phyloP scores from a whole-genome alignment of 2,113 vertebrate genomes.

The Peromyscus leucopus region DNA sequence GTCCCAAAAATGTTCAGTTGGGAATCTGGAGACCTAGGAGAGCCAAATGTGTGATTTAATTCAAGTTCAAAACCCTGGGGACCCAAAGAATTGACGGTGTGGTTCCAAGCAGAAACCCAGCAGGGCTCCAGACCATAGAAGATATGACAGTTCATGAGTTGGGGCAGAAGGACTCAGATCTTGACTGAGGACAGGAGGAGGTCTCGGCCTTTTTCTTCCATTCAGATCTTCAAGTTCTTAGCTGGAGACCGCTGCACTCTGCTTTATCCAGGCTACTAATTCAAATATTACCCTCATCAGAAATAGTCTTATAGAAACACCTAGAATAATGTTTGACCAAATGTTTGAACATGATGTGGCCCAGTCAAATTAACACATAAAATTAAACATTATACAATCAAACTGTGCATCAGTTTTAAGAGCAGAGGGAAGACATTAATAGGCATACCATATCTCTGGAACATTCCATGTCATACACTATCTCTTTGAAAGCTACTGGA shows the following conservation, averaged over 20 bases:
- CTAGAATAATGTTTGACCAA: background rate
- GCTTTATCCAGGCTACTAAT: background rate
- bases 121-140: background rate
- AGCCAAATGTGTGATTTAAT: background rate
- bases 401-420: background rate
- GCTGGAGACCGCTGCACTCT: background rate
- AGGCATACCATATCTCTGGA: background rate
- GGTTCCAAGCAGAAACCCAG: background rate
- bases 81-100: background rate
- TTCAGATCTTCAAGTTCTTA: background rate
- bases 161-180: background rate
- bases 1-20: background rate
- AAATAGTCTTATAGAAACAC: background rate
- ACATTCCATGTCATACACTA: background rate
- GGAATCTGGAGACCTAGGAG: background rate
- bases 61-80: background rate
- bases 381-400: background rate
- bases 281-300: background rate
- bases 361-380: background rate
- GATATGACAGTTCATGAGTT: background rate
- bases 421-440: background rate
- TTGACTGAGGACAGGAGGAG: background rate
- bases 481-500: background rate
- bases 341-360: background rate
- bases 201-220: background rate